Conservation (phyloP, 2,888 invertebrate species). For the Oxystoma pomonae region DNA sequence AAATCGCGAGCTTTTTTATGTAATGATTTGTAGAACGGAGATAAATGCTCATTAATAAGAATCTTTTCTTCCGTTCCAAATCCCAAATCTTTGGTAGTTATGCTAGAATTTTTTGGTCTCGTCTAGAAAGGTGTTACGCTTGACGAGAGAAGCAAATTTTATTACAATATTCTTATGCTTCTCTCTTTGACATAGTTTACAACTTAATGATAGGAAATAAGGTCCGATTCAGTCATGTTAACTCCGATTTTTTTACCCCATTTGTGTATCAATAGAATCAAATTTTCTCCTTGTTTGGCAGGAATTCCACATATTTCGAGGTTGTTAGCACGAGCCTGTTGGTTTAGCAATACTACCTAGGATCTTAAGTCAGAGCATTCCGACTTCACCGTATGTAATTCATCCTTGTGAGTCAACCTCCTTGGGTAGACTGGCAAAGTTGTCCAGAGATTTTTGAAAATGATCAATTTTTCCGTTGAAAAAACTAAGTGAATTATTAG, state of each 20-base stretch:
- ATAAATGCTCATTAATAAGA: not conserved
- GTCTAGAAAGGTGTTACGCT: not conserved
- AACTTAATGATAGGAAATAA: not conserved
- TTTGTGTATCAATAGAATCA: not conserved
- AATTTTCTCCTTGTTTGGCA: not conserved
- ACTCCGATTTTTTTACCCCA: not conserved
- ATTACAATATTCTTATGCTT: not conserved
- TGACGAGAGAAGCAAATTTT: not conserved
- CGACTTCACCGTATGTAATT: not conserved
- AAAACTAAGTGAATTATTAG: not conserved
- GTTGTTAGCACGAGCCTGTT: not conserved
- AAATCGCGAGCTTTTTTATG: constrained; percentile 1
- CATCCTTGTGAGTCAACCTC: not conserved
- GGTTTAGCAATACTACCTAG: not conserved
- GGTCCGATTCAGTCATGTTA: not conserved
- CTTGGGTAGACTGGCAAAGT: not conserved
- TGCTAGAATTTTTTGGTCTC: not conserved
- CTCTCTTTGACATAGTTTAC: not conserved
- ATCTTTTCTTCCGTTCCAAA: not conserved
- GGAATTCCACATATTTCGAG: not conserved
- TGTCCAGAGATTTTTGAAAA: not conserved
- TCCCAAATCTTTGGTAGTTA: not conserved
- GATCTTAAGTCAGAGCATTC: not conserved
- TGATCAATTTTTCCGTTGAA: constrained; percentile 2
- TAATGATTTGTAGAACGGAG: not conserved